Percentiles rank a stretch among this genome's conserved stretches.
These are phyloP conservation scores for Stratiomys singularior DNA, from an alignment of 2,888 invertebrate species.

Conservation along the genomic window DNA sequence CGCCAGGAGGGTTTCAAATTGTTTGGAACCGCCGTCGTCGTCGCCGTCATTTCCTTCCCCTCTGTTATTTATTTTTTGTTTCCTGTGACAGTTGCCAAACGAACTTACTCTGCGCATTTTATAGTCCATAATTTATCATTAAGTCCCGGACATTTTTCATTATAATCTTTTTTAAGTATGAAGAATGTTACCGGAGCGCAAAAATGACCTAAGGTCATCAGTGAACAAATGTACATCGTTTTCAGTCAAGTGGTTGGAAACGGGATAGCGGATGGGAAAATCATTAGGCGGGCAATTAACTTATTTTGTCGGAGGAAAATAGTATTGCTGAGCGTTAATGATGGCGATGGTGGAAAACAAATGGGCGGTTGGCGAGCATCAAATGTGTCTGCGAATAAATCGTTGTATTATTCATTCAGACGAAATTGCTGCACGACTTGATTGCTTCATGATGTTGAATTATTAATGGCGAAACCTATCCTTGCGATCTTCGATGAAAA, in stretches of 20 bases:
- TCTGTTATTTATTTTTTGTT: constrained; percentile 26
- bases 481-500: no score
- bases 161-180: constrained; percentile 51
- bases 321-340: neutral
- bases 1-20: no score
- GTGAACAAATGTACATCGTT: neutral
- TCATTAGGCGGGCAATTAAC: neutral
- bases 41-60: neutral
- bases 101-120: constrained; percentile 49
- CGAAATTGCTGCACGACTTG: no score
- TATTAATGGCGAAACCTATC: no score
- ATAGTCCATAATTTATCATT: constrained; percentile 50
- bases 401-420: no score
- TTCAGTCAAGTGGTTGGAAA: neutral
- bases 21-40: neutral
- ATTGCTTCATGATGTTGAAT: no score
- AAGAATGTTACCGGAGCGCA: constrained; percentile 24
- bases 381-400: no score
- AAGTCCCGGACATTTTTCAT: constrained; percentile 51
- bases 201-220: constrained; percentile 14
- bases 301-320: neutral
- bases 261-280: neutral
- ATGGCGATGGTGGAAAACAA: no score
- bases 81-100: constrained; percentile 50
- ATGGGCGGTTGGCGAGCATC: no score